Conservation (phyloP, 2,113 vertebrate genomes). For the Indri indri region DNA sequence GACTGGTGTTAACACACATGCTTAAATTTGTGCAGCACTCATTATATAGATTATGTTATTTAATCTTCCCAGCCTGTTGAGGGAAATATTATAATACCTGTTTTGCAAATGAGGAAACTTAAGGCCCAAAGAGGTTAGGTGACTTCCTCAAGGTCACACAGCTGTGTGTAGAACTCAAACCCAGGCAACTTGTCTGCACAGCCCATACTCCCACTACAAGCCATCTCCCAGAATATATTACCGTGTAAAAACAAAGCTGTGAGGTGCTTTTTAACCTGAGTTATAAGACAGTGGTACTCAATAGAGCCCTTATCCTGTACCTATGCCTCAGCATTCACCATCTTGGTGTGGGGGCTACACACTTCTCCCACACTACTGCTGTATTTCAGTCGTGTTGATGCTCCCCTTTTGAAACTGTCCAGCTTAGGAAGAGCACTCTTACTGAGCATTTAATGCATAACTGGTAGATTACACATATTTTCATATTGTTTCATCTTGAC, state of each 20-base stretch:
- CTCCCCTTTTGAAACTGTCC: not conserved
- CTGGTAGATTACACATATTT: not conserved
- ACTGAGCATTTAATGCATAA: not conserved
- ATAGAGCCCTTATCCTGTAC: not conserved
- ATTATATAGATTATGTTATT: not conserved
- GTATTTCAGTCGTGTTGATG: not conserved
- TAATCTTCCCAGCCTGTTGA: not conserved
- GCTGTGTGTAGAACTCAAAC: not conserved
- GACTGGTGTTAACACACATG: not conserved
- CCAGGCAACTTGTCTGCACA: not conserved
- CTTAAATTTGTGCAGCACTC: not conserved
- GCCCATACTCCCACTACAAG: not conserved
- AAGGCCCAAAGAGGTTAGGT: not conserved
- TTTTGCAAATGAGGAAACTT: not conserved
- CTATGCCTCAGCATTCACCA: not conserved
- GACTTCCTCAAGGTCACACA: not conserved
- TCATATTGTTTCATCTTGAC: not conserved
- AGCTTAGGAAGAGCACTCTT: not conserved
- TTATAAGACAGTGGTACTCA: not conserved
- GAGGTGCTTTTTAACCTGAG: not conserved
- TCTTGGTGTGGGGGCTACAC: too few relatives aligned
- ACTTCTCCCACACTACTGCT: not conserved
- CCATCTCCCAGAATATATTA: not conserved
- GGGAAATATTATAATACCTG: not conserved
- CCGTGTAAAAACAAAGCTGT: not conserved